phyloP scores from a whole-genome alignment of 92 coral and sea anemone genomes.

The Palythoa grandiflora region DNA sequence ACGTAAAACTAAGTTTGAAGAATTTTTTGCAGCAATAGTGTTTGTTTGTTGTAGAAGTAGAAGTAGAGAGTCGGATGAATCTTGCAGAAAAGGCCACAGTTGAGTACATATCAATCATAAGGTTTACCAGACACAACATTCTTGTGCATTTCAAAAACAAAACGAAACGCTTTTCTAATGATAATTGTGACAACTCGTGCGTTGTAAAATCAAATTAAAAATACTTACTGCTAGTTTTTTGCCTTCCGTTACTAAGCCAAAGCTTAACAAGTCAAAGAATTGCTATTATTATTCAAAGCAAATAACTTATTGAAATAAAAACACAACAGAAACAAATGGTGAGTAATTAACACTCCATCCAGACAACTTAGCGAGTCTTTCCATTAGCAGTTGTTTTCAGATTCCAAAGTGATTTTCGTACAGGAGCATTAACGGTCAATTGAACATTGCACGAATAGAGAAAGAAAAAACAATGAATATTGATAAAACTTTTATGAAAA shows the following conservation, averaged over 20 bases:
- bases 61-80: too few relatives aligned
- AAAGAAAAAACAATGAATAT: neutral
- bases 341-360: constrained; percentile 13
- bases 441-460: neutral
- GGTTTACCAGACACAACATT: too few relatives aligned
- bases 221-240: neutral
- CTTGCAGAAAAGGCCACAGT: too few relatives aligned
- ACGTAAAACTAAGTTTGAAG: neutral
- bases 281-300: neutral
- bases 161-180: too few relatives aligned
- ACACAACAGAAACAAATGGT: neutral
- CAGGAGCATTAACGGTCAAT: neutral
- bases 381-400: neutral
- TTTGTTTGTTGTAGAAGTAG: neutral
- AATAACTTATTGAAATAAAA: constrained; percentile 26
- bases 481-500: neutral
- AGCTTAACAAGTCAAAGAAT: neutral
- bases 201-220: too few relatives aligned
- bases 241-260: neutral
- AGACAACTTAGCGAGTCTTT: neutral
- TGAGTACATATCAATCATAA: too few relatives aligned
- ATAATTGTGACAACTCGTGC: too few relatives aligned
- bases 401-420: neutral
- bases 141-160: too few relatives aligned
- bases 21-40: neutral